Conservation (phyloP, 1,140 invertebrate genomes). For the Plutomurus gul region DNA sequence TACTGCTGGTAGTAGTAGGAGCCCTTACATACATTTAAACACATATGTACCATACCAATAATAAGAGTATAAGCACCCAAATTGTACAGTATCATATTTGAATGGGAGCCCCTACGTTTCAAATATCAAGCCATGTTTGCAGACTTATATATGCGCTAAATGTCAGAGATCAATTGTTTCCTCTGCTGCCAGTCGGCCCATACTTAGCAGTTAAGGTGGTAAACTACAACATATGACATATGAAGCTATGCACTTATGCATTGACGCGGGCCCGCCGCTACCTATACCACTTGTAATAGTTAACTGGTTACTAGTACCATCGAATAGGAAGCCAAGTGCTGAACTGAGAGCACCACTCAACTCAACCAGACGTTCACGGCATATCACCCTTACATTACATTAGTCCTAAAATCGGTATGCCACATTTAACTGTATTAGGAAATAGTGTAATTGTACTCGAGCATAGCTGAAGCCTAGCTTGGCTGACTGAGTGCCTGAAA, state of each 20-base stretch:
- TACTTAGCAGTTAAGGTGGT: not conserved
- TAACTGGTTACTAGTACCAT: too few species aligned
- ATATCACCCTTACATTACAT: too few species aligned
- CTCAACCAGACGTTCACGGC: too few species aligned
- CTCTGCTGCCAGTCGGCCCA: too few species aligned
- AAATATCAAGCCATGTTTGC: not conserved
- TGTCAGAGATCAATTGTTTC: constrained; percentile 27
- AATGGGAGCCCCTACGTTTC: not conserved
- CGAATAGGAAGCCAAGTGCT: too few species aligned
- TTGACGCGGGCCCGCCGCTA: too few species aligned
- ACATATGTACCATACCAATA: not conserved
- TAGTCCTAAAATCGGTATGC: too few species aligned
- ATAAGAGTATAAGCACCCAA: not conserved
- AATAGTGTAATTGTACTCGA: too few species aligned
- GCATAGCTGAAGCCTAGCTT: too few species aligned
- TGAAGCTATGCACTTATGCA: too few species aligned
- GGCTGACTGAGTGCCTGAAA: not conserved
- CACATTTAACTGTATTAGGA: not conserved
- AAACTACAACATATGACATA: not conserved
- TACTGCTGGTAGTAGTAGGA: too few species aligned
- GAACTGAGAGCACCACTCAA: not conserved
- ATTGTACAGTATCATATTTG: not conserved
- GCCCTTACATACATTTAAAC: not conserved
- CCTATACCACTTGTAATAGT: not conserved
- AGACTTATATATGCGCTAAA: not conserved